phyloP scores from a whole-genome alignment of 2,797 vertebrate species.

The Protosalanx chinensis region DNA sequence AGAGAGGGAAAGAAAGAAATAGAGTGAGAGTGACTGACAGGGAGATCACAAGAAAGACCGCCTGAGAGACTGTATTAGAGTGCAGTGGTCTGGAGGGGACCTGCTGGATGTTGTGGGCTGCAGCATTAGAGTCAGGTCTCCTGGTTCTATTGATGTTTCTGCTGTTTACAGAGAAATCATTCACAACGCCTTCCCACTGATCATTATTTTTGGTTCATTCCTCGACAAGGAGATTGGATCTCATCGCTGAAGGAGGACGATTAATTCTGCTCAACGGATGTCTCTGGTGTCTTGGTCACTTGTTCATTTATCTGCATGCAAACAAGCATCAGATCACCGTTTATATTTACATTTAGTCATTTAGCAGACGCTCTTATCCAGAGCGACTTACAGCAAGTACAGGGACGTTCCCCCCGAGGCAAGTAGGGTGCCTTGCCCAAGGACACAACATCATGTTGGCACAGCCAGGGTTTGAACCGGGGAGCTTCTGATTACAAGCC shows the following conservation, averaged over 20 bases:
- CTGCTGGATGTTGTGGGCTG: conserved; percentile 41
- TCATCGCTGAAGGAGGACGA: conserved; percentile 26
- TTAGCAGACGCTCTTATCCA: too few species aligned
- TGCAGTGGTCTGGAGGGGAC: conserved; percentile 20
- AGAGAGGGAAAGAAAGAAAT: conserved; percentile 3
- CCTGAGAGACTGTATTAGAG: conserved; percentile 2
- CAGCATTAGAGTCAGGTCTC: conserved; percentile 1
- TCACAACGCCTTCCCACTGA: conserved; percentile 15
- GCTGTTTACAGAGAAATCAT: conserved; percentile 28
- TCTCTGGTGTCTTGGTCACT: conserved; percentile 2
- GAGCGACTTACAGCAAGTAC: too few species aligned
- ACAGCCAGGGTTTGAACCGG: too few species aligned
- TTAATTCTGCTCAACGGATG: conserved; percentile 27
- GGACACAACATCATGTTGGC: too few species aligned
- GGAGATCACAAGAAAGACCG: conserved; percentile 5
- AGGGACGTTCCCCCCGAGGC: too few species aligned
- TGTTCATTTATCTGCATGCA: conserved; percentile 29
- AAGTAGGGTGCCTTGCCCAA: too few species aligned
- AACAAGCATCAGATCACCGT: conserved; percentile 13
- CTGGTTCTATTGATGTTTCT: conserved; percentile 14
- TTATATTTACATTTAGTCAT: not conserved
- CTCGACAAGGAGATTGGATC: conserved; percentile 11
- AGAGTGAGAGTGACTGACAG: too few species aligned
- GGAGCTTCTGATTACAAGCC: too few species aligned
- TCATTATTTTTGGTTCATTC: conserved; percentile 26